Evolutionary conservation across 2,888 invertebrate genomes (phyloP), one percentile per base, ranked within the genome.

Genomic region (Aleiodes alternator): DNA sequence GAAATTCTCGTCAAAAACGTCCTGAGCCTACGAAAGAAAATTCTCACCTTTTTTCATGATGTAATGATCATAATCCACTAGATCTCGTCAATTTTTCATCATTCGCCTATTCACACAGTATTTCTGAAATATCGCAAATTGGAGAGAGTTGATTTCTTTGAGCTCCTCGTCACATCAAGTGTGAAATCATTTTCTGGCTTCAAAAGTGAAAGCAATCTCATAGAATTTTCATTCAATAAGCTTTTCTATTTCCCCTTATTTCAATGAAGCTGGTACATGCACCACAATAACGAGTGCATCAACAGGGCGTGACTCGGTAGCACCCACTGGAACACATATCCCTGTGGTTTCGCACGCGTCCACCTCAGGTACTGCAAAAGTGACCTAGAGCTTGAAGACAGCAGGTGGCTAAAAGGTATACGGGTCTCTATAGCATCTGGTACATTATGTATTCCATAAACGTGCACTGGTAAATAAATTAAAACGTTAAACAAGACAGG

Each of bases 391-490:
- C 57, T 50, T 56, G 55, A 48, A 43, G 56, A 38, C 16, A 56
- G 56, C 55, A 69, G 69, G 69, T 56, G 69, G 53, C 69, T 56
- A 57, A 70, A 70, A 56, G 43, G 66, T 43, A 43, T 51, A 53
- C 16, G 9, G 50, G 50, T n/a, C 51, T 68, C 31, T 51, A 68
- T 8, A 68, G 50, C 34, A 68, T 50, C 68, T 68, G 51, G 34
- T 7, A 29, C 31, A 51, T 51, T 51, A 31, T 68, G 64, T 68
- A 68, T 51, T 68, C 14, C 68, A 68, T 68, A 11, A n/a, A 51
- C 34, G n/a, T 7, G 14, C 9, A 14, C 51, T 51, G 29, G 64
- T 64, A 64, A 64, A 64, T 64, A 64, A 64, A 64, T 64, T 64
- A 64, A 48, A 48, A 16, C 9, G 48, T 64, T 64, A 64, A 43